Conservation (phyloP, 2,113 vertebrate species). For the Ovis aries region ARS-UI_Ramb_v3.0 NC_056054.1:147302001-147302500, state of each 20-base stretch:
- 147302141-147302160: background rate
- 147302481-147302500: background rate
- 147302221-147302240: background rate
- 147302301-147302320: background rate
- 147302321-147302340: background rate
- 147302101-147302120: background rate
- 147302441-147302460: background rate
- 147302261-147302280: background rate
- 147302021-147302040: background rate
- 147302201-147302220: background rate
- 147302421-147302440: slow-evolving; percentile 14
- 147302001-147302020: background rate
- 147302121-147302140: background rate
- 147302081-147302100: background rate
- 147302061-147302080: background rate
- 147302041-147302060: background rate
- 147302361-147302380: background rate
- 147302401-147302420: background rate
- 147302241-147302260: background rate
- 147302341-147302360: background rate
- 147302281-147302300: background rate
- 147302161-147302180: background rate
- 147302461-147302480: background rate
- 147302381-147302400: background rate
- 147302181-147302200: background rate